Conservation (phyloP, 2,797 vertebrate species). For the Neostethus bicornis region DNA sequence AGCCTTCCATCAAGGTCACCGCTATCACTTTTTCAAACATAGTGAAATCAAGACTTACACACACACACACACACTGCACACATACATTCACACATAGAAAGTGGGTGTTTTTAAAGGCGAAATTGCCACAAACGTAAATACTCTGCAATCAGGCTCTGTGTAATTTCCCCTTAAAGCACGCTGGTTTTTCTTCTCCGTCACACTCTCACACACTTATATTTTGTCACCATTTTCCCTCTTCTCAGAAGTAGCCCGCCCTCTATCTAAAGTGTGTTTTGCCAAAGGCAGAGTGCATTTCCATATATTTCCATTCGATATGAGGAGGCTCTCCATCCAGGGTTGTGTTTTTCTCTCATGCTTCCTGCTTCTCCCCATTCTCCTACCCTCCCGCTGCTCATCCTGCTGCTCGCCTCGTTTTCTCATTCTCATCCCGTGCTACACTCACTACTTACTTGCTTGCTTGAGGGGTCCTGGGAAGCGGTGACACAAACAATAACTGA, state of each 20-base stretch:
- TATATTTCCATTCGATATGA: constrained; percentile 81
- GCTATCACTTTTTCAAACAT: constrained; percentile 14
- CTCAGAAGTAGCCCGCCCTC: constrained; percentile 70
- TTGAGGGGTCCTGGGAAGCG: constrained; percentile 72
- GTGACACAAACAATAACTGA: constrained; percentile 81
- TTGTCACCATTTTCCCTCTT: constrained; percentile 69
- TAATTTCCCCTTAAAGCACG: constrained; percentile 53
- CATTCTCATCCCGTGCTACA: constrained; percentile 52
- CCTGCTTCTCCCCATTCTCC: constrained; percentile 62
- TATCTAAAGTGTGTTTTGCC: constrained; percentile 76
- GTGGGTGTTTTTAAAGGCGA: constrained; percentile 20
- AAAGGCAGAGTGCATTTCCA: constrained; percentile 80
- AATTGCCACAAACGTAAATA: constrained; percentile 39
- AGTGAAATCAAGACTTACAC: constrained; percentile 25
- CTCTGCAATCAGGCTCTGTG: constrained; percentile 45
- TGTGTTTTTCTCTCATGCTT: constrained; percentile 71
- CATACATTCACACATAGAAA: constrained; percentile 15
- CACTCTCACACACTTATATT: constrained; percentile 45
- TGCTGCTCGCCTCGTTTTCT: constrained; percentile 41
- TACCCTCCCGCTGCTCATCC: constrained; percentile 55
- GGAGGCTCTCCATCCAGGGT: constrained; percentile 77
- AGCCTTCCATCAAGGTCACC: constrained; percentile 49
- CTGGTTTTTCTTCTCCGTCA: constrained; percentile 43
- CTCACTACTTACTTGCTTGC: constrained; percentile 61
- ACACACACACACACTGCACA: background rate